Evolutionary conservation across 2,113 vertebrate species (phyloP).

Genomic region (Tapirus terrestris): DNA sequence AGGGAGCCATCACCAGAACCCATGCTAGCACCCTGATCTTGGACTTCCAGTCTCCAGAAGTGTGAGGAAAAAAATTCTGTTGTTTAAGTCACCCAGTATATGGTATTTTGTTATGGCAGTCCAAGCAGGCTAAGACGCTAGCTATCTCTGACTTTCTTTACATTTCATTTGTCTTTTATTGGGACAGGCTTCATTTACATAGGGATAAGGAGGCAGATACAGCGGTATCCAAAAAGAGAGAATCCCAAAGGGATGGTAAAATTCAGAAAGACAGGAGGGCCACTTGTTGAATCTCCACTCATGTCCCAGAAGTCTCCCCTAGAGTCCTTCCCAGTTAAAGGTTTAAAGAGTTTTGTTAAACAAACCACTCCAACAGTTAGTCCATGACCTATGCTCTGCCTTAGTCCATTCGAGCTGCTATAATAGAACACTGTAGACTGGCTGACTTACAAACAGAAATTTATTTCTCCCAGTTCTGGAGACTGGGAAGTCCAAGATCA

Average conservation of each 20-base stretch:
- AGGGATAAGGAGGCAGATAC: not conserved
- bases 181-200: not conserved
- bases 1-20: not conserved
- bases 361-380: not conserved
- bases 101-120: not conserved
- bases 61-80: not conserved
- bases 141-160: not conserved
- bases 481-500: not conserved
- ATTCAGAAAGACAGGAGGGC: not conserved
- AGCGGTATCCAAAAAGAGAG: not conserved
- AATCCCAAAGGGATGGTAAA: not conserved
- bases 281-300: too few species aligned
- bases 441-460: not conserved
- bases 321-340: not conserved
- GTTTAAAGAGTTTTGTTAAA: not conserved
- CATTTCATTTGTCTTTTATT: not conserved
- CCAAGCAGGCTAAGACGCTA: not conserved
- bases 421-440: not conserved
- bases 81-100: not conserved
- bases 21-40: not conserved
- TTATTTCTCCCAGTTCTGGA: not conserved
- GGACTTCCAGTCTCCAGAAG: too few species aligned
- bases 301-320: not conserved
- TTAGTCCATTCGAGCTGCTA: not conserved
- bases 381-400: not conserved